phyloP scores from a whole-genome alignment of 2,888 invertebrate species.

The Anticlea derivata region DNA sequence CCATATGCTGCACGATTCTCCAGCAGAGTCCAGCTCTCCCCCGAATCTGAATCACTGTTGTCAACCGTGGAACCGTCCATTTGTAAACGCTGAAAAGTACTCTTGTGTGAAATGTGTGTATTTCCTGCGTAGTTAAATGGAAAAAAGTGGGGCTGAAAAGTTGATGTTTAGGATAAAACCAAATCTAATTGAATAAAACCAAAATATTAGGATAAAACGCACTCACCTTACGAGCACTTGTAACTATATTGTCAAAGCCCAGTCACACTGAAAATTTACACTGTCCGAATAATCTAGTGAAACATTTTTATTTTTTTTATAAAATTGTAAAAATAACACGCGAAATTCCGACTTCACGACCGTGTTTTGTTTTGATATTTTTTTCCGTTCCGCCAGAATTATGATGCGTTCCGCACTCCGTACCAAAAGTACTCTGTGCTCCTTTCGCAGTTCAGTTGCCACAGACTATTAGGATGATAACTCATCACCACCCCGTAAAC shows the following conservation, averaged over 20 bases:
- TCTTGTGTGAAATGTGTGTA: neutral
- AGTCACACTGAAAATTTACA: conserved; percentile 30
- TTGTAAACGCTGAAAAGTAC: conserved; percentile 38
- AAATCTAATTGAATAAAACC: too few species aligned
- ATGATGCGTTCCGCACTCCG: too few species aligned
- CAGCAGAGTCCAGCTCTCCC: conserved; percentile 78
- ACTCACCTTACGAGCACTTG: conserved; percentile 17
- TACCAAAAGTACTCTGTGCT: too few species aligned
- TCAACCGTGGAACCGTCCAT: conserved; percentile 70
- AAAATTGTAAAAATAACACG: conserved; percentile 21
- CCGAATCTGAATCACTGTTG: conserved; percentile 80
- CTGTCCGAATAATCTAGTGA: conserved; percentile 14
- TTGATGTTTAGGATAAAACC: too few species aligned
- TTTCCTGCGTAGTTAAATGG: neutral
- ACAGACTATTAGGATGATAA: too few species aligned
- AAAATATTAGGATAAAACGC: neutral
- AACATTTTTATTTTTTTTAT: conserved; percentile 22
- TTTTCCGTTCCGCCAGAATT: too few species aligned
- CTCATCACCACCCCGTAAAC: too few species aligned
- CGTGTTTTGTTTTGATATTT: conserved; percentile 34
- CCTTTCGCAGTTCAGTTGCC: too few species aligned
- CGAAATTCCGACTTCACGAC: conserved; percentile 14
- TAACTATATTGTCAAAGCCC: conserved; percentile 1
- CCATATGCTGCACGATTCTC: conserved; percentile 56
- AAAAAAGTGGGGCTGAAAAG: too few species aligned